A percentile compares a stretch with the other conserved stretches of the same genome.
phyloP scores from a whole-genome alignment of 2,888 invertebrate species.

The Catocala nupta region DNA sequence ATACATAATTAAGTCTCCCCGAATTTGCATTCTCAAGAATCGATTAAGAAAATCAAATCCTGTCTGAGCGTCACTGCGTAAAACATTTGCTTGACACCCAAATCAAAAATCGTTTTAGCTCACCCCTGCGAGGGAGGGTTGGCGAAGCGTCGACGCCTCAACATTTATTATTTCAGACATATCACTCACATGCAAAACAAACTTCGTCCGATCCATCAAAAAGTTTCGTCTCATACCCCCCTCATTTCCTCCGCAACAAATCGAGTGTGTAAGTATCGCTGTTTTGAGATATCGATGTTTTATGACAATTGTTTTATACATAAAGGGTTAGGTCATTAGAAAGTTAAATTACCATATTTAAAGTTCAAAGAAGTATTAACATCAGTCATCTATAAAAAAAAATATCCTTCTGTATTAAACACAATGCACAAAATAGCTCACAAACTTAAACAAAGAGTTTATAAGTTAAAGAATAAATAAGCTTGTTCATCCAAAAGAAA shows the following conservation, averaged over 20 bases:
- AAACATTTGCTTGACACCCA: slow-evolving; percentile 88
- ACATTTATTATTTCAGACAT: slow-evolving; percentile 88
- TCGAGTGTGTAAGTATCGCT: slow-evolving; percentile 85
- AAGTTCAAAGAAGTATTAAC: not conserved
- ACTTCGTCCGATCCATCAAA: slow-evolving; percentile 87
- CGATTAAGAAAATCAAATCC: slow-evolving; percentile 87
- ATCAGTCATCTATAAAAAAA: not conserved
- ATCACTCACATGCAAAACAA: slow-evolving; percentile 88
- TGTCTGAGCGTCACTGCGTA: slow-evolving; percentile 81
- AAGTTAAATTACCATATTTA: no score
- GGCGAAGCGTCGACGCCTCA: slow-evolving; percentile 86
- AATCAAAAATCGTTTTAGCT: slow-evolving; percentile 87
- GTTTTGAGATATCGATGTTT: slow-evolving; percentile 67
- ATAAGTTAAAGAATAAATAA: slow-evolving; percentile 76
- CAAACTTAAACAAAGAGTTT: slow-evolving; percentile 25
- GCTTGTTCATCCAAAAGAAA: slow-evolving; percentile 85
- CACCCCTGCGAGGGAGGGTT: slow-evolving; percentile 76
- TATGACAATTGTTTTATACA: slow-evolving; percentile 46
- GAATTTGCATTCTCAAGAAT: slow-evolving; percentile 79
- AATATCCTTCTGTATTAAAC: not conserved
- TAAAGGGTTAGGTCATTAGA: not conserved
- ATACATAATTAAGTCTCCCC: slow-evolving; percentile 52
- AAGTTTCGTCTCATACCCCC: slow-evolving; percentile 76
- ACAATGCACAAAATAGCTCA: slow-evolving; percentile 22
- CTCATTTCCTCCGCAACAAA: slow-evolving; percentile 71